These are phyloP conservation scores for Haliclona indistincta DNA, from an alignment of 37 sponge, comb jelly and placozoan genomes.

Conservation along the genomic window DNA sequence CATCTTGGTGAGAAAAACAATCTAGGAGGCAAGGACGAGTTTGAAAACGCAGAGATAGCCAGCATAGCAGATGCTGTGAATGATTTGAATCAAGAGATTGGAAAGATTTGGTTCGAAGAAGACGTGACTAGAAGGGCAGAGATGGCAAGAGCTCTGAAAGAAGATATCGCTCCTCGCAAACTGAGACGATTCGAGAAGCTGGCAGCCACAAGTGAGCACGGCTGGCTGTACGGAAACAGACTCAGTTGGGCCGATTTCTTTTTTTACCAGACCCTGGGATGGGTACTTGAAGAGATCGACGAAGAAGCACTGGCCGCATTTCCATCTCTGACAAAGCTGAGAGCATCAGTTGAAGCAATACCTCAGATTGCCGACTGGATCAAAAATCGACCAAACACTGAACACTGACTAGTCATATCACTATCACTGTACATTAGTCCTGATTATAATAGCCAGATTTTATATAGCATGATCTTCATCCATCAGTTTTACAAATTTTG, in stretches of 20 bases:
- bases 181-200: slow-evolving; percentile 19
- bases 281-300: neutral
- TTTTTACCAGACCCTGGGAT: neutral
- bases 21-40: slow-evolving; percentile 26
- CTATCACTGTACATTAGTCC: too few relatives aligned
- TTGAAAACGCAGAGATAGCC: slow-evolving; percentile 27
- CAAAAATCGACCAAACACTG: too few relatives aligned
- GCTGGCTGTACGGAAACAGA: slow-evolving; percentile 47
- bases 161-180: slow-evolving; percentile 7
- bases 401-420: too few relatives aligned
- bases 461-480: too few relatives aligned
- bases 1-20: slow-evolving; percentile 14
- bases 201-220: neutral
- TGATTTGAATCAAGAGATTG: slow-evolving; percentile 11
- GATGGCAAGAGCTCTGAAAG: neutral
- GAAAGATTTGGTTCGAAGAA: slow-evolving; percentile 1
- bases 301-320: neutral
- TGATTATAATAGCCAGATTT: too few relatives aligned
- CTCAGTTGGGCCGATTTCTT: slow-evolving; percentile 30
- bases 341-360: slow-evolving; percentile 12
- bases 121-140: neutral
- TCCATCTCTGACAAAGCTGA: slow-evolving; percentile 38
- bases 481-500: too few relatives aligned
- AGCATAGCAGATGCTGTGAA: slow-evolving; percentile 23
- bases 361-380: too few relatives aligned